Evolutionary conservation across 2,888 invertebrate species (phyloP), one percentile per base, ranked within the genome.

Genomic region (Leptinotarsa rubiginosa): DNA sequence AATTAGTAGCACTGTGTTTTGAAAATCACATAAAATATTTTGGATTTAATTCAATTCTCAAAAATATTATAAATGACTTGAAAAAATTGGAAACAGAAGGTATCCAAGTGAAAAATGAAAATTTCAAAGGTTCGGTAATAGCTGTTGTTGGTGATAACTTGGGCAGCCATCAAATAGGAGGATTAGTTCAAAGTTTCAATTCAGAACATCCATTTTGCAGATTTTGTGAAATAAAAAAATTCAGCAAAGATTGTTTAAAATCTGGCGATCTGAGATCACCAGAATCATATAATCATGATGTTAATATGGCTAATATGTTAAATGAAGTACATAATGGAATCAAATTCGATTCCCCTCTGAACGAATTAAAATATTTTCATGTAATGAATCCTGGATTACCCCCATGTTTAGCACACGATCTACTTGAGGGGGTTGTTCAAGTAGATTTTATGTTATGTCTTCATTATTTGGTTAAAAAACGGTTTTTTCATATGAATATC

Each of bases 1-100:
- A 52, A n/a, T n/a, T 52, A n/a, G 52, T 52, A 7, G 52, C 52
- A n/a, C 52, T 52, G 15, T 52, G 52, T n/a, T 52, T 52, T n/a
- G 52, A 52, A 52, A 52, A 52, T 16, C 52, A 52, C 15, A n/a
- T 52, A 16, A 52, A 18, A n/a, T 7, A 52, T n/a, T 52, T n/a
- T 52, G 52, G 52, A 7, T 52, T 52, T 52, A 2, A n/a, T 7
- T 7, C 16, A n/a, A 52, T 52, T n/a, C n/a, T 52, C n/a, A 52
- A 52, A n/a, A n/a, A 16, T 52, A n/a, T n/a, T 7, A n/a, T 52
- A 5, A 52, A n/a, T n/a, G 52, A 52, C n/a, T n/a, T 52, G 7
- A 52, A 52, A 52, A 52, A n/a, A 52, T 52, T 52, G n/a, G 52
- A 52, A 52, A 52, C 15, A 5, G 52, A 52, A 7, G 52, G 52